A percentile compares a stretch with the other conserved stretches of the same genome.
Conservation (phyloP, 1,140 invertebrate species). For the Heterodera carotae region DNA sequence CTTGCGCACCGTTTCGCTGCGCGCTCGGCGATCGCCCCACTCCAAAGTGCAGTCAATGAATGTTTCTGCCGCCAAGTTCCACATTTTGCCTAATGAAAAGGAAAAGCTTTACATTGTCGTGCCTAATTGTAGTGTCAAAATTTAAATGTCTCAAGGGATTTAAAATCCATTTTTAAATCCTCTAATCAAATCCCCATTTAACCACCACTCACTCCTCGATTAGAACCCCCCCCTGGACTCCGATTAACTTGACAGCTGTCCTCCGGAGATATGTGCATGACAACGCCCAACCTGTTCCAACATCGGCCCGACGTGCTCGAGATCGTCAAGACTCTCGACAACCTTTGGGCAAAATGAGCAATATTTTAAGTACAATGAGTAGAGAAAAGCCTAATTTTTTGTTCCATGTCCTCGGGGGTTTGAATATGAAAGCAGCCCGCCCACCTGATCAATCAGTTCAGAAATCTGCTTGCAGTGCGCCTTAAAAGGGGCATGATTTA, state of each 20-base stretch:
- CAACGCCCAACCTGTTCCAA: conserved; percentile 57
- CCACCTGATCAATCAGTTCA: conserved; percentile 61
- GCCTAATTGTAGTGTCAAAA: too few relatives aligned
- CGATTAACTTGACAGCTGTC: conserved; percentile 58
- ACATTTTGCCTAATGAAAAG: conserved; percentile 60
- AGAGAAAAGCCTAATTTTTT: conserved; percentile 15
- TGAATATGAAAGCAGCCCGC: neutral
- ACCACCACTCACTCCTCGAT: too few relatives aligned
- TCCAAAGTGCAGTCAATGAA: conserved; percentile 65
- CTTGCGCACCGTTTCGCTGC: conserved; percentile 48
- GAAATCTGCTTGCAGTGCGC: conserved; percentile 59
- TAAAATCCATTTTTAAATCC: too few relatives aligned
- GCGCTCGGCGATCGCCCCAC: conserved; percentile 58
- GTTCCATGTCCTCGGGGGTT: too few relatives aligned
- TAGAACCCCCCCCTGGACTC: too few relatives aligned
- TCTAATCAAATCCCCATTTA: too few relatives aligned
- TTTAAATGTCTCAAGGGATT: too few relatives aligned
- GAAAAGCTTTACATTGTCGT: conserved; percentile 14
- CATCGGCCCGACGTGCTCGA: conserved; percentile 53
- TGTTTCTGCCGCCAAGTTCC: conserved; percentile 64
- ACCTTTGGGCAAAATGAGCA: conserved; percentile 45
- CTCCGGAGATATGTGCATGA: conserved; percentile 57
- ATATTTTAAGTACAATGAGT: conserved; percentile 18
- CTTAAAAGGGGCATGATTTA: conserved; percentile 1
- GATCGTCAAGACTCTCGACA: conserved; percentile 62